Conservation (phyloP, 2,113 vertebrate species). For the Rhagologus leucostigma region DNA sequence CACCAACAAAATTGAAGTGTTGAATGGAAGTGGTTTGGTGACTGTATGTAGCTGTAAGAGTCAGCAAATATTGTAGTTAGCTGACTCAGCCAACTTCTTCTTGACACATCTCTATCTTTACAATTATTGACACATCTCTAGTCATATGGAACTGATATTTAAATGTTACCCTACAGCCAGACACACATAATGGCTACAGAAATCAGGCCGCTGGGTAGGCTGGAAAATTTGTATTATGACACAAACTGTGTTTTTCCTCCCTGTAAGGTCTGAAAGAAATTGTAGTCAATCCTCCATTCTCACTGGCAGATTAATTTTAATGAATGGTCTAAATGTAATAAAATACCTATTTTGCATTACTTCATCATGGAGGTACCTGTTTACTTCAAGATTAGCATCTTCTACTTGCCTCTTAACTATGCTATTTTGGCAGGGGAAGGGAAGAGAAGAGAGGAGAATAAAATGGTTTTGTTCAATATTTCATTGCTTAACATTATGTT, state of each 20-base stretch:
- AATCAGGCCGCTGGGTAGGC: background rate
- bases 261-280: constrained; percentile 51
- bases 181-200: background rate
- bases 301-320: constrained; percentile 66
- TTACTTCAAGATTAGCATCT: background rate
- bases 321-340: constrained; percentile 45
- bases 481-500: background rate
- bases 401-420: constrained; percentile 15
- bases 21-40: background rate
- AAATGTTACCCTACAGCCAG: background rate
- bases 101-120: constrained; percentile 34
- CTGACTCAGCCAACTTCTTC: constrained; percentile 47
- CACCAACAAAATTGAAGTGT: background rate
- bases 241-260: constrained; percentile 61
- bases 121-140: constrained; percentile 27
- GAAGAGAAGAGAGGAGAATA: background rate
- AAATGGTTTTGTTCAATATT: constrained; percentile 12
- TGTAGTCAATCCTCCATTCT: constrained; percentile 48
- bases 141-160: constrained; percentile 28
- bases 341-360: constrained; percentile 26
- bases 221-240: constrained; percentile 50
- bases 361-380: constrained; percentile 1
- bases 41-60: background rate
- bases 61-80: constrained; percentile 43
- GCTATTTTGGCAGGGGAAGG: background rate